Evolutionary conservation across 1,140 invertebrate genomes (phyloP).

Genomic region (Diorhabda carinulata): DNA sequence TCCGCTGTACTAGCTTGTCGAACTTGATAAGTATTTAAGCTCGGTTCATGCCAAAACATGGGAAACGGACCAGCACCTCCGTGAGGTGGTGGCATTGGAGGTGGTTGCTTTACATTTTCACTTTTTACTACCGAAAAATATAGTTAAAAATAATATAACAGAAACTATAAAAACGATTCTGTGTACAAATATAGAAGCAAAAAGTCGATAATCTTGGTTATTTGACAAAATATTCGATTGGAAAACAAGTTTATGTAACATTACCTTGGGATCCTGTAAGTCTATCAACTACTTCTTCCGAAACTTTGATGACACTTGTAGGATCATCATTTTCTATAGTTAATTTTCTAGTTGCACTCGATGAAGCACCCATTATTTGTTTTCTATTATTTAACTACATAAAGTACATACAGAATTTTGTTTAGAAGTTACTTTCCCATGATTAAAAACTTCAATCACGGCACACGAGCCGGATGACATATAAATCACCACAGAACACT

Average conservation of each 20-base stretch:
- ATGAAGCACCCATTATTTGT: slow-evolving; percentile 39
- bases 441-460: too few relatives aligned
- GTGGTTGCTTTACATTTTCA: slow-evolving; percentile 10
- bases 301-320: slow-evolving; percentile 46
- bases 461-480: too few relatives aligned
- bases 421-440: neutral
- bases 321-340: slow-evolving; percentile 47
- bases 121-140: slow-evolving; percentile 26
- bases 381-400: neutral
- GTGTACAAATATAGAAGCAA: too few relatives aligned
- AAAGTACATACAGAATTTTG: neutral
- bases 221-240: neutral
- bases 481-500: too few relatives aligned
- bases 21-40: slow-evolving; percentile 44
- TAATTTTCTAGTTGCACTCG: slow-evolving; percentile 45
- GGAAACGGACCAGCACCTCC: slow-evolving; percentile 20
- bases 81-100: neutral
- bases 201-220: too few relatives aligned
- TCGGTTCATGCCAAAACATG: slow-evolving; percentile 41
- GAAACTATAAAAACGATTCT: too few relatives aligned
- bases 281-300: slow-evolving; percentile 45
- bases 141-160: too few relatives aligned
- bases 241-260: neutral
- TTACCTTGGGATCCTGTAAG: slow-evolving; percentile 41
- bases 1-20: slow-evolving; percentile 41